A percentile compares a stretch with the other conserved stretches of the same genome.
Evolutionary conservation across 2,888 invertebrate genomes (phyloP).

Genomic region (Drosophila sordidapex): DNA sequence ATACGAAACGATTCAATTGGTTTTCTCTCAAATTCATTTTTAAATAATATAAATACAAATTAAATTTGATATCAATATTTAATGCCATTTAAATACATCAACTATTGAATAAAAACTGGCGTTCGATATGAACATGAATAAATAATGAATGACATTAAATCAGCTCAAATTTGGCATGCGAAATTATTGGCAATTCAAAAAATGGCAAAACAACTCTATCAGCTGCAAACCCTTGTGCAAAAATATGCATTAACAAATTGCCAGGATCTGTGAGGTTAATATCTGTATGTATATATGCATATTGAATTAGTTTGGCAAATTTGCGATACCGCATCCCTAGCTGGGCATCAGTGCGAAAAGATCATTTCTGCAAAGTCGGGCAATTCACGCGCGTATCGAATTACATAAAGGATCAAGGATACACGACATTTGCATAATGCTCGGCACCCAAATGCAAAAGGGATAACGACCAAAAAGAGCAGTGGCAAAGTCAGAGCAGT

Average conservation of each 20-base stretch:
- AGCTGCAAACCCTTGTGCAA: not conserved
- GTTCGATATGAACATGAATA: not conserved
- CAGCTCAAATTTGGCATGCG: not conserved
- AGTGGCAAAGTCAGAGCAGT: conserved; percentile 42
- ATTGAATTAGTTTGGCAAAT: conserved; percentile 46
- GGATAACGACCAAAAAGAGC: conserved; percentile 62
- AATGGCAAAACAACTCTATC: conserved; percentile 6
- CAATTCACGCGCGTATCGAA: conserved; percentile 79
- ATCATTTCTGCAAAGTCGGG: conserved; percentile 20
- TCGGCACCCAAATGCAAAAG: conserved; percentile 20
- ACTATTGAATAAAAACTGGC: not conserved
- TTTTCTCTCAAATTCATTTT: not conserved
- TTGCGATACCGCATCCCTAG: conserved; percentile 25
- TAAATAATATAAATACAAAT: not conserved
- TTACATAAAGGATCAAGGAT: conserved; percentile 67
- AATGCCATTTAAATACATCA: not conserved
- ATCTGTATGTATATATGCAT: conserved; percentile 12
- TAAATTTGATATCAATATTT: not conserved
- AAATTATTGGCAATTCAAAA: not conserved
- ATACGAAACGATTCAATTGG: not conserved
- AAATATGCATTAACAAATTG: conserved; percentile 41
- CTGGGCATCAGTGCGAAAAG: conserved; percentile 21
- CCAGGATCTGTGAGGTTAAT: conserved; percentile 1
- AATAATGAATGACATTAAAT: not conserved
- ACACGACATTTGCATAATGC: conserved; percentile 74